Base-by-base conservation (phyloP, 2,113 vertebrate species). In the Globicephala melas region DNA sequence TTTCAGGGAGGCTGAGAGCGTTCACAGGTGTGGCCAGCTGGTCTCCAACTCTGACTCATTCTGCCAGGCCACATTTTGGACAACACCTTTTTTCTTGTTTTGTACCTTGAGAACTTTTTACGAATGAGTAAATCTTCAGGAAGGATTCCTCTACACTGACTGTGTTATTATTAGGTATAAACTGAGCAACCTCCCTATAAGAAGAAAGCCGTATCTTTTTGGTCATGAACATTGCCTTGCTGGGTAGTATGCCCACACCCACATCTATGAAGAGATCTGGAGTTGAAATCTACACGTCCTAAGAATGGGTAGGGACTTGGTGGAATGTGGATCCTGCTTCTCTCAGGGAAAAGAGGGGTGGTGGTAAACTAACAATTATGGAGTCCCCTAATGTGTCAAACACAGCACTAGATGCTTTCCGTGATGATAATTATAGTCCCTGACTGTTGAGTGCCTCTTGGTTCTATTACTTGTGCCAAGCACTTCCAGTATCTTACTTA, bases 21-120 rank as follows among this genome's bases (percentile, higher is more conserved):
- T 55, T 47, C 15, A 4, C 10, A 38, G 47, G n/a, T 31, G 5
- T 82, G 28, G 31, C 67, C 28, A 13, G 38, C 47, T 41, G 12
- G 14, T 58, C 58, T 11, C 4, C 33, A 31, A 23, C 33, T n/a
- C 81, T 77, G 63, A 38, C 44, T 83, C 6, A 13, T 62, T 87
- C 36, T 28, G 10, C 88, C 84, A 28, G 28, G 60, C 71, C 50
- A 44, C 28, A 13, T 67, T 88, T 95, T 71, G n/a, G 11, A 73
- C 36, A 41, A 47, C 28, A 62, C 38, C 67, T 31, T 67, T 88
- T 89, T 36, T 50, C 5, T 63, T 79, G 4, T 94, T 94, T 95
- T 84, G 8, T 95, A 90, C 65, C 58, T 25, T 23, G 73, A 92
- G 80, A 76, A 65, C 36, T 80, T 97, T 93, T 86, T 82, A 73